phyloP scores from a whole-genome alignment of 2,797 vertebrate genomes.

The Erethizon dorsatum region DNA sequence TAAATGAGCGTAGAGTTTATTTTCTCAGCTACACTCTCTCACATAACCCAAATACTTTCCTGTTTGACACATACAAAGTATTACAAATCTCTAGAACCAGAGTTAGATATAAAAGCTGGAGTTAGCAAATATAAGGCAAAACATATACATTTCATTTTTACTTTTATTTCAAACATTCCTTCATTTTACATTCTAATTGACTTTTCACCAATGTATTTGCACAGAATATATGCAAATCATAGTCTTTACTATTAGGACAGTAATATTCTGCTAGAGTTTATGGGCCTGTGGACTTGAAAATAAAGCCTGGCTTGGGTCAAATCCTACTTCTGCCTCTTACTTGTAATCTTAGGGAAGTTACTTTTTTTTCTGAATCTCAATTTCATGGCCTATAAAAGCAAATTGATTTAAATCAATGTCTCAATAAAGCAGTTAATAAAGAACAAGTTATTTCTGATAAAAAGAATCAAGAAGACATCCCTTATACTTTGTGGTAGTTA shows the following conservation, averaged over 20 bases:
- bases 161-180: not conserved
- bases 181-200: not conserved
- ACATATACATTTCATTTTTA: not conserved
- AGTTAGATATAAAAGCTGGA: not conserved
- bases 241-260: not conserved
- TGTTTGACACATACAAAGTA: not conserved
- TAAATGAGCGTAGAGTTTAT: not conserved
- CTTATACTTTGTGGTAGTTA: not conserved
- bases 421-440: not conserved
- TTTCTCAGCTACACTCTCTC: not conserved
- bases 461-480: not conserved
- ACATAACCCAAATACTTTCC: conserved; percentile 13
- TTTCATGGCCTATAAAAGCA: conserved; percentile 23
- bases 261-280: not conserved
- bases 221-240: conserved; percentile 10
- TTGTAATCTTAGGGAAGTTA: not conserved
- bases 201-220: not conserved
- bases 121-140: not conserved
- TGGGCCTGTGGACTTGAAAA: not conserved
- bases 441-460: not conserved
- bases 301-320: not conserved
- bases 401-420: not conserved
- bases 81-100: not conserved
- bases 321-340: not conserved
- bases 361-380: conserved; percentile 15